Evolutionary conservation across 1,140 invertebrate species (phyloP).

Genomic region (Diabrotica virgifera): DNA sequence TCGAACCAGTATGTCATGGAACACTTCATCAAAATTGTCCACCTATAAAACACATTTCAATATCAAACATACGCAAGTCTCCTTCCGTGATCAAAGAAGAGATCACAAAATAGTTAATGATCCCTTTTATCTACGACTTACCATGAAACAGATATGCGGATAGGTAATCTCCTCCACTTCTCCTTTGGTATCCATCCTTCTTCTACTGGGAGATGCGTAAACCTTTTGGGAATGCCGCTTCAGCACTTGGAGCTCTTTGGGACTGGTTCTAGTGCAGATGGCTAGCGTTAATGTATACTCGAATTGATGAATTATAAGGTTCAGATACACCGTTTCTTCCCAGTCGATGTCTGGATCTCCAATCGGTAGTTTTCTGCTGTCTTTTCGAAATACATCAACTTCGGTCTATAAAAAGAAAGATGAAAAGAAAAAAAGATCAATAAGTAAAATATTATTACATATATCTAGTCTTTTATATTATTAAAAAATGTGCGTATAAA

Average conservation of each 20-base stretch:
- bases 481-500: too few species aligned
- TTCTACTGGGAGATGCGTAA: constrained; percentile 92
- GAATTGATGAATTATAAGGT: constrained; percentile 97
- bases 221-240: constrained; percentile 90
- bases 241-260: constrained; percentile 92
- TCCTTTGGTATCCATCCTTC: constrained; percentile 97
- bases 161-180: constrained; percentile 98
- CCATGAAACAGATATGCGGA: constrained; percentile 98
- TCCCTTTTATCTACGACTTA: not conserved
- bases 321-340: constrained; percentile 99
- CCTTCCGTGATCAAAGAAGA: too few species aligned
- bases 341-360: constrained; percentile 95
- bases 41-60: constrained; percentile 46
- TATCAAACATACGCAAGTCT: too few species aligned
- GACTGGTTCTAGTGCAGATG: constrained; percentile 94
- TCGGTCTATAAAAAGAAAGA: constrained; percentile 65
- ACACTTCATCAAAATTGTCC: constrained; percentile 99
- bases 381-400: constrained; percentile 93
- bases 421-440: too few species aligned
- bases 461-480: too few species aligned
- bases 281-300: constrained; percentile 96
- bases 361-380: constrained; percentile 93
- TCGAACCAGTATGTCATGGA: constrained; percentile 91
- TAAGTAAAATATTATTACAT: too few species aligned
- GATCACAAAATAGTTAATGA: too few species aligned